Base-by-base conservation (phyloP, 2,113 vertebrate species). In the Uria aalge region DNA sequence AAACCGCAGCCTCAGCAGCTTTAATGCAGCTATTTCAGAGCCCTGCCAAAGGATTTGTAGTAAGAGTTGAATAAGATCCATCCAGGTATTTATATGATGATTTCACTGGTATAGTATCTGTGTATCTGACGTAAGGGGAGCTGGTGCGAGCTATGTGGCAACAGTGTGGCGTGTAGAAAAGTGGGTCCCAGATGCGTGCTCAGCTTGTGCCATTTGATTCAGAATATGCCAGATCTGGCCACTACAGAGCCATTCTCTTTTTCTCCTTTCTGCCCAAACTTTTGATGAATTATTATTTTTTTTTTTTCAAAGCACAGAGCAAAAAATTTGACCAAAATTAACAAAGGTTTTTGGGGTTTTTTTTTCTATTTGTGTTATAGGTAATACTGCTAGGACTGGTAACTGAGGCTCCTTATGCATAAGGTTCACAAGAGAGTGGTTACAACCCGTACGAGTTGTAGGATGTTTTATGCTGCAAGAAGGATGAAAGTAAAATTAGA, bases 311-410 rank as follows among this genome's bases (percentile, higher is more conserved):
- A 79, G 50, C 12, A 22, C n/a, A 32, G 14, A 79, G 34, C 4
- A 87, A 79, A 87, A 87, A 53, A n/a, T 6, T 26, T 82, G 9
- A 68, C 19, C 21, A 68, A 90, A 85, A 82, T 67, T 85, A 79
- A 52, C 30, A 60, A 29, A 47, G 23, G 3, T n/a, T 2, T 3
- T 36, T 4, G 23, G 3, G n/a, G 2, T 3, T 5, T 8, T 4
- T 67, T 82, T 71, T 9, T 14, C 16, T 41, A 13, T 69, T 64
- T 92, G 15, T 66, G 92, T 88, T 80, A 21, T n/a, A 88, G n/a
- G 13, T 86, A 72, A 64, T 13, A 43, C 11, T 68, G 9, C 52
- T 50, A 63, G 27, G 36, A 32, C 3, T 47, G 40, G 16, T 63
- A 79, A 73, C 12, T 23, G 24, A 69, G 69, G 22, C 40, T 41